Percentiles rank a stretch among this genome's conserved stretches.
These are phyloP conservation scores for Neoascia interrupta DNA, from an alignment of 2,888 invertebrate species.

Conservation along the genomic window DNA sequence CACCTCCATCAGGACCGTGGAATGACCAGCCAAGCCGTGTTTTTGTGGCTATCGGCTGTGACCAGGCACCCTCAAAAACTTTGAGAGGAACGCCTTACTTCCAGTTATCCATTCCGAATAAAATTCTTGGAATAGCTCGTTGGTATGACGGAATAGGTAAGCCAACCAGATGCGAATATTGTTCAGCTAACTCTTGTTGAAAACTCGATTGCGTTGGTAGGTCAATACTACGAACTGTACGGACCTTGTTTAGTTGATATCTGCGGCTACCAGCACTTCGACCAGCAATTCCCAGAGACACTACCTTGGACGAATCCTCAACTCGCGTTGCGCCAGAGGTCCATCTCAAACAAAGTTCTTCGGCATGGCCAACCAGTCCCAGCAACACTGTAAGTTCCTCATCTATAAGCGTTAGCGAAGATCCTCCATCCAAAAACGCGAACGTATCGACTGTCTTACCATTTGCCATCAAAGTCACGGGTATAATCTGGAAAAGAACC, in stretches of 20 bases:
- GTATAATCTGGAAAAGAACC: no score
- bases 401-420: background rate
- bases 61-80: constrained; percentile 6
- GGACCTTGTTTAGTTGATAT: background rate
- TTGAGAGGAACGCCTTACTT: constrained; percentile 9
- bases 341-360: constrained; percentile 2
- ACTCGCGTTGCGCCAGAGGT: constrained; percentile 3
- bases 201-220: background rate
- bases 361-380: background rate
- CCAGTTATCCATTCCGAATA: constrained; percentile 14
- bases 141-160: background rate
- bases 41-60: constrained; percentile 11
- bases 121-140: constrained; percentile 2
- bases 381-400: background rate
- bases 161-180: background rate
- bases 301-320: constrained; percentile 1
- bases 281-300: background rate
- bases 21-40: constrained; percentile 16
- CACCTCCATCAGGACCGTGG: background rate
- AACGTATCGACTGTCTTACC: background rate
- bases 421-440: background rate
- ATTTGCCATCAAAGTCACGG: background rate
- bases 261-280: background rate
- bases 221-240: background rate
- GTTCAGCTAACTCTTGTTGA: no score